These are phyloP conservation scores for Ptychadena robeensis DNA, from an alignment of 2,797 vertebrate genomes.

Conservation along the genomic window DNA sequence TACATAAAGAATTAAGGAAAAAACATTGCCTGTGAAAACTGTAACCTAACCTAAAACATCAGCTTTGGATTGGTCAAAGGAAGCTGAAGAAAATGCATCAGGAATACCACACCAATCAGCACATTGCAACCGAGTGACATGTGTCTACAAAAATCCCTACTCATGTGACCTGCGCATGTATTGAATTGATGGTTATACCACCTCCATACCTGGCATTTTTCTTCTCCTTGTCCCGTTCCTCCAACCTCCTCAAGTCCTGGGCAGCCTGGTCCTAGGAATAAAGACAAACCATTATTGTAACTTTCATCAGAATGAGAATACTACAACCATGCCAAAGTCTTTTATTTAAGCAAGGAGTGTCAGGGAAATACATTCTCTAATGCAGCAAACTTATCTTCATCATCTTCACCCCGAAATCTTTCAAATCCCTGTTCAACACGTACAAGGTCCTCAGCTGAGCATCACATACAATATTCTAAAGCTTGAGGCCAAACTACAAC, in stretches of 20 bases:
- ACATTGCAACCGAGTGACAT: not conserved
- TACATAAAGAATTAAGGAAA: too few relatives aligned
- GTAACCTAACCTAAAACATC: not conserved
- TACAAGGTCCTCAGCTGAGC: too few relatives aligned
- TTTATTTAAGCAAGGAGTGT: too few relatives aligned
- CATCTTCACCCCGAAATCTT: too few relatives aligned
- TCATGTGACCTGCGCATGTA: not conserved
- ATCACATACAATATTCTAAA: too few relatives aligned
- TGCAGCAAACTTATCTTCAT: too few relatives aligned
- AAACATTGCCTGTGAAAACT: too few relatives aligned
- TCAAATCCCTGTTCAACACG: too few relatives aligned
- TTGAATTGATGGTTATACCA: not conserved
- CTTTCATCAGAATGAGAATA: too few relatives aligned
- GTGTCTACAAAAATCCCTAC: not conserved
- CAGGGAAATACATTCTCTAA: too few relatives aligned
- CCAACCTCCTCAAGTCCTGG: conserved; percentile 95
- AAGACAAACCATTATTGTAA: too few relatives aligned
- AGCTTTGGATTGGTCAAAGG: not conserved
- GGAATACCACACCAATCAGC: not conserved
- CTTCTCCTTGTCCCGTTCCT: conserved; percentile 96
- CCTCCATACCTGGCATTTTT: conserved; percentile 89
- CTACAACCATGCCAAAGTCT: not conserved
- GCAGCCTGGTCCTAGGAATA: conserved; percentile 89
- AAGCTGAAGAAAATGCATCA: not conserved
- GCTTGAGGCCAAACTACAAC: too few relatives aligned